Evolutionary conservation across 2,113 vertebrate genomes (phyloP), one percentile per base, ranked within the genome.

Genomic region (Euleptes europaea): DNA sequence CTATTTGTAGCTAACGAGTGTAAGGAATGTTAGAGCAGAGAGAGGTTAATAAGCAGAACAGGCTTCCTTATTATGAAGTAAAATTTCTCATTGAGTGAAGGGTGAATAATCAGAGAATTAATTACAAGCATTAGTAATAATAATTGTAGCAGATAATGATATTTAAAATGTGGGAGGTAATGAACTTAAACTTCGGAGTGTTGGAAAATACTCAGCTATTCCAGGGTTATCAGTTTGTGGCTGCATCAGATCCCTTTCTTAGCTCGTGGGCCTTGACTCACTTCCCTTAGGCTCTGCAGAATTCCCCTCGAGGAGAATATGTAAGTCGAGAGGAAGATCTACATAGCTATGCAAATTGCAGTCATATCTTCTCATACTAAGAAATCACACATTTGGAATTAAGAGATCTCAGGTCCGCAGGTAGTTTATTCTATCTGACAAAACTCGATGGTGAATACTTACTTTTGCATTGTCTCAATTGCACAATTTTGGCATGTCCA

Each of bases 51-150:
- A 83, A 47, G 51, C 70, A 90, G 81, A 76, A 84, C 17, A 78
- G 78, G 70, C 85, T 78, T 80, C 47, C 21, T 82, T 91, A 92
- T 92, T 90, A 90, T 10, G 28, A 85, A 89, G n/a, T 88, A 75
- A 88, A 90, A 84, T 83, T 88, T 84, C 84, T 44, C 79, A 79
- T 85, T 80, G 51, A 78, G 40, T 85, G 81, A 90, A 88, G 81
- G 66, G 47, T 65, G 79, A 85, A 84, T 86, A 90, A 84, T 67
- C 67, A 31, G 76, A 82, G 66, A 90, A 85, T 88, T 88, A 91
- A 77, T 88, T 90, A 91, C 47, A 87, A 83, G 69, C 47, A 82
- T 82, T 89, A 84, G 78, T 85, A 86, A 33, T 75, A 84, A 82
- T 84, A 81, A 85, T 90, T 86, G 79, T 60, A 49, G 38, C 60